Conservation (phyloP, 2,888 invertebrate species). For the Melanophora roralis region DNA sequence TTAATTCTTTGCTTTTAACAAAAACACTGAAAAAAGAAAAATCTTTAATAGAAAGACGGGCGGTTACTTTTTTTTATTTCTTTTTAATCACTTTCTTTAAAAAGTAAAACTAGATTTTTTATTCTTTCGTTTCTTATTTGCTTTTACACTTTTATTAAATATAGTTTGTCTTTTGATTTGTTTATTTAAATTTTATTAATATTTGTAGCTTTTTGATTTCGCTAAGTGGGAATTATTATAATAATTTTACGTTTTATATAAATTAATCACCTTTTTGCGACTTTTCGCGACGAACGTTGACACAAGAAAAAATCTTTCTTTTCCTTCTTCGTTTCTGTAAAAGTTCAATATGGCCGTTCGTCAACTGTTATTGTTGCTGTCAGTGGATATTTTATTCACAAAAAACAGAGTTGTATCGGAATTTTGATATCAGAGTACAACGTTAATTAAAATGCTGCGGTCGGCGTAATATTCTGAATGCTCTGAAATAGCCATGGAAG, state of each 20-base stretch:
- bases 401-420: constrained; percentile 48
- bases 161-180: constrained; percentile 1
- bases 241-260: constrained; percentile 56
- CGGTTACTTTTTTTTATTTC: constrained; percentile 55
- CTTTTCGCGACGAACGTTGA: constrained; percentile 63
- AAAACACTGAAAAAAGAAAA: constrained; percentile 27
- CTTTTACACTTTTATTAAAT: constrained; percentile 40
- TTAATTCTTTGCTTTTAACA: constrained; percentile 46
- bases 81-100: constrained; percentile 57
- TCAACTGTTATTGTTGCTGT: constrained; percentile 51
- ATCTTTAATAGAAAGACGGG: constrained; percentile 59
- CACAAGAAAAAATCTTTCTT: constrained; percentile 62
- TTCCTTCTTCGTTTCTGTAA: constrained; percentile 55
- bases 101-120: constrained; percentile 31
- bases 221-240: constrained; percentile 52
- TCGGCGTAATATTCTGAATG: too few species aligned
- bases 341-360: constrained; percentile 64
- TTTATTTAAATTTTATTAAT: constrained; percentile 20
- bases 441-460: too few species aligned
- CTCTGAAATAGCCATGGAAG: too few species aligned
- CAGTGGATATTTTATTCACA: constrained; percentile 16
- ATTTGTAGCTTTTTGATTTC: constrained; percentile 37
- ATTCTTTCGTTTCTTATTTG: constrained; percentile 32
- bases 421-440: too few species aligned
- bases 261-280: constrained; percentile 66